These are phyloP conservation scores for Marisa cornuarietis DNA, from an alignment of 1,140 invertebrate species.

Conservation along the genomic window DNA sequence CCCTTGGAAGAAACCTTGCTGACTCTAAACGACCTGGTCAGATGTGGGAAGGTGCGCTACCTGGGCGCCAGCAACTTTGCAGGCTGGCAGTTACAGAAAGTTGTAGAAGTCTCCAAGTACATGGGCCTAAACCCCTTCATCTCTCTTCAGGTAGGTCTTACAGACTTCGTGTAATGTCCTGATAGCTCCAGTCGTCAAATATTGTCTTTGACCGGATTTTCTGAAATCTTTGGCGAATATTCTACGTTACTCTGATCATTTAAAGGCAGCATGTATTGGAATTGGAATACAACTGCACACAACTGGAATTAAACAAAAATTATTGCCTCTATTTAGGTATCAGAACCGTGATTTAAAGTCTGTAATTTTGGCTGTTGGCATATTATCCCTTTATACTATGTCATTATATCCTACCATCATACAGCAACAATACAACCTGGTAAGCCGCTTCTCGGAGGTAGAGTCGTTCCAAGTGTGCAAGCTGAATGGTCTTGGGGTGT, in stretches of 20 bases:
- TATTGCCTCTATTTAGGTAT: too few relatives aligned
- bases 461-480: conserved; percentile 52
- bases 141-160: conserved; percentile 36
- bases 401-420: background rate
- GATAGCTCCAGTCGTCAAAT: too few relatives aligned
- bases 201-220: too few relatives aligned
- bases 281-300: too few relatives aligned
- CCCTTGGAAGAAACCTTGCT: conserved; percentile 47
- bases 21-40: conserved; percentile 47
- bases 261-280: too few relatives aligned
- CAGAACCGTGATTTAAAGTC: too few relatives aligned
- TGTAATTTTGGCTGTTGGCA: too few relatives aligned
- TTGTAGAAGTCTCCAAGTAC: conserved; percentile 27
- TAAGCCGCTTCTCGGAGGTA: conserved; percentile 41
- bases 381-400: background rate
- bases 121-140: conserved; percentile 28
- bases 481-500: conserved; percentile 46
- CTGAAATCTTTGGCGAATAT: too few relatives aligned
- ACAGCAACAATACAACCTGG: conserved; percentile 56
- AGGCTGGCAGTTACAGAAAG: conserved; percentile 55
- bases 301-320: too few relatives aligned
- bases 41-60: conserved; percentile 48
- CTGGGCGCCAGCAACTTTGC: conserved; percentile 48
- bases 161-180: too few relatives aligned
- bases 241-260: too few relatives aligned